A percentile compares a stretch with the other conserved stretches of the same genome.
These are phyloP conservation scores for Chymomyza amoena DNA, from an alignment of 2,888 invertebrate genomes.

Conservation along the genomic window DNA sequence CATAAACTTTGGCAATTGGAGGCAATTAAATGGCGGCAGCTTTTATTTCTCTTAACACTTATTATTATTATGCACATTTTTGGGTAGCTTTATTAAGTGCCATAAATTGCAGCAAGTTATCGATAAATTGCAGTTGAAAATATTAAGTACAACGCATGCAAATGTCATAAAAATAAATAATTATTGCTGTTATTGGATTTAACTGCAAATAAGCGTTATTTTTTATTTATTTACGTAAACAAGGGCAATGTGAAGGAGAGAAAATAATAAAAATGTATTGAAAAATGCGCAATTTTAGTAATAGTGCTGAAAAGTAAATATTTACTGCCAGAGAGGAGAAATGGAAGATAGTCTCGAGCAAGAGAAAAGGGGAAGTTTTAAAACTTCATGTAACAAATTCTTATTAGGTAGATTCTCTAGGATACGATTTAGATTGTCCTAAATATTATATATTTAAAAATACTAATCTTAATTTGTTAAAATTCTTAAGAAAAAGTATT, in stretches of 20 bases:
- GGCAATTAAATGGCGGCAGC: not conserved
- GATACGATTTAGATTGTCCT: too few relatives aligned
- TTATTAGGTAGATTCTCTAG: too few relatives aligned
- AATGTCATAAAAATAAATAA: slow-evolving; percentile 1
- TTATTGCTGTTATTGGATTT: not conserved
- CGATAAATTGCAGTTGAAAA: not conserved
- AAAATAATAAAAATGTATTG: too few relatives aligned
- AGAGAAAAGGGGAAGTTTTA: too few relatives aligned
- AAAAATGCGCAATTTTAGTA: too few relatives aligned
- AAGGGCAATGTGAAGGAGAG: not conserved
- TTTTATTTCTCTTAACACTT: not conserved
- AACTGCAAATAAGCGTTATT: not conserved
- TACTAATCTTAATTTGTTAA: too few relatives aligned
- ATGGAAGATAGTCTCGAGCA: too few relatives aligned
- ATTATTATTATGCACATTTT: not conserved
- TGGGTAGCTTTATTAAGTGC: not conserved
- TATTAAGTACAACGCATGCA: slow-evolving; percentile 12
- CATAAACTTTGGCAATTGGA: slow-evolving; percentile 4
- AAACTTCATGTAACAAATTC: too few relatives aligned
- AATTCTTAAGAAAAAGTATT: too few relatives aligned
- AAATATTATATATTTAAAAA: too few relatives aligned
- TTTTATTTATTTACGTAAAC: not conserved
- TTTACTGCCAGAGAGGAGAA: too few relatives aligned
- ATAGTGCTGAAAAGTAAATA: too few relatives aligned
- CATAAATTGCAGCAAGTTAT: not conserved